Base-by-base conservation (phyloP, 2,797 vertebrate genomes). In the Uromys caudimaculatus region DNA sequence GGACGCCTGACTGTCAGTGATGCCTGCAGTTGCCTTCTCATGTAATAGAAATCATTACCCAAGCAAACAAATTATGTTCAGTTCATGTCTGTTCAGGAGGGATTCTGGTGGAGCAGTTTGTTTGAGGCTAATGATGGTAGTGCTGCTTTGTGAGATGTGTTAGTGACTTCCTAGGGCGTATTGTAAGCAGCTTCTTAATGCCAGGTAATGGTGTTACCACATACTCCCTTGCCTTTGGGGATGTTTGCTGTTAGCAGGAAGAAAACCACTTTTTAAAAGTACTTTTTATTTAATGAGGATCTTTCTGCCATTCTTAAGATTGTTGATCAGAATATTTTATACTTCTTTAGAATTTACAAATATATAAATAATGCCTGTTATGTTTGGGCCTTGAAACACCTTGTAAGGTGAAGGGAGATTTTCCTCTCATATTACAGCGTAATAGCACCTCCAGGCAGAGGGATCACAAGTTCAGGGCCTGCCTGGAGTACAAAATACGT, bases 281-380 rank as follows among this genome's bases (percentile, higher is more conserved):
- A 35, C 76, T 96, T 95, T 91, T 85, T 84, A 84, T 90, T 88
- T 87, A 84, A 71, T 93, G 38, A 91, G 44, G 29, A 35, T 89
- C 64, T 69, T 89, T 24, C 87, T 81, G 64, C 62, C 77, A 79
- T 97, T 21, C n/a, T 83, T 85, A 75, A 94, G 58, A 79, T 95
- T 19, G 69, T 0, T 94, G 32, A 52, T 86, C 35, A 86, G 54
- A 95, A 79, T 92, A 92, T 56, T 81, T 95, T 89, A 29, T 91
- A 81, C 32, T 52, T 81, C 41, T 93, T 89, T 54, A 78, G 54
- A 90, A 54, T 86, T 95, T 73, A 82, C 24, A 95, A 73, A 93
- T 81, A 41, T 60, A 82, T 58, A 84, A 81, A 52, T 76, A 93
- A 69, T 50, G 24, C 0, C 16, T 67, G 38, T 76, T 93, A 41